A percentile compares a stretch with the other conserved stretches of the same genome.
Conservation (phyloP, 2,888 invertebrate species). For the Meloe dianella region DNA sequence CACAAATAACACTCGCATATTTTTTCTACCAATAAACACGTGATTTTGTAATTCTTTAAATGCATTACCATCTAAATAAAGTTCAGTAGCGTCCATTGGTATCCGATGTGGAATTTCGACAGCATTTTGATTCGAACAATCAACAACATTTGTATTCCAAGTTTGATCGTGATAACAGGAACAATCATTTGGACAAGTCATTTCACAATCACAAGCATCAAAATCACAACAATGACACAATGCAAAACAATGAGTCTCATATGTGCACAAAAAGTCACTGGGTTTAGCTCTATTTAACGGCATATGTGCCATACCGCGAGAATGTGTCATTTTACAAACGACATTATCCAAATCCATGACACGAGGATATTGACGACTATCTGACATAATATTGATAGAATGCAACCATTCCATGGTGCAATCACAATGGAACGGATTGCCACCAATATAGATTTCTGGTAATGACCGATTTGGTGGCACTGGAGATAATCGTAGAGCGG, state of each 20-base stretch:
- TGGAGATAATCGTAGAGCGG: slow-evolving; percentile 78
- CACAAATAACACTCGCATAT: slow-evolving; percentile 83
- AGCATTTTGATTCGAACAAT: slow-evolving; percentile 83
- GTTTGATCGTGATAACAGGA: slow-evolving; percentile 93
- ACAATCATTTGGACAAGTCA: slow-evolving; percentile 94
- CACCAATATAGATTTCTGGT: slow-evolving; percentile 89
- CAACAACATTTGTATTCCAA: slow-evolving; percentile 92
- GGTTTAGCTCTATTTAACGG: slow-evolving; percentile 78
- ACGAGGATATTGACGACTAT: slow-evolving; percentile 81
- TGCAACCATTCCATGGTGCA: slow-evolving; percentile 97
- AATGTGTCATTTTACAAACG: slow-evolving; percentile 85
- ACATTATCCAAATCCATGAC: slow-evolving; percentile 90
- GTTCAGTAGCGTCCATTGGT: slow-evolving; percentile 93
- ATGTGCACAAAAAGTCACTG: slow-evolving; percentile 88
- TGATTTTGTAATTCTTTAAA: slow-evolving; percentile 83
- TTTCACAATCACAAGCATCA: slow-evolving; percentile 95
- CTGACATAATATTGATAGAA: slow-evolving; percentile 84
- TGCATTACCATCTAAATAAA: slow-evolving; percentile 90
- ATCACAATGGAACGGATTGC: slow-evolving; percentile 93
- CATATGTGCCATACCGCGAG: slow-evolving; percentile 79
- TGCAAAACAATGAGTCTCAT: slow-evolving; percentile 92
- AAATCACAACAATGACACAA: slow-evolving; percentile 96
- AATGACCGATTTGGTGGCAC: slow-evolving; percentile 75
- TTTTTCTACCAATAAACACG: slow-evolving; percentile 88
- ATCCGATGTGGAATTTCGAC: slow-evolving; percentile 81